These are phyloP conservation scores for Luidia sarsii DNA, from an alignment of 53 echinoderm and acorn worm species.

Conservation along the genomic window DNA sequence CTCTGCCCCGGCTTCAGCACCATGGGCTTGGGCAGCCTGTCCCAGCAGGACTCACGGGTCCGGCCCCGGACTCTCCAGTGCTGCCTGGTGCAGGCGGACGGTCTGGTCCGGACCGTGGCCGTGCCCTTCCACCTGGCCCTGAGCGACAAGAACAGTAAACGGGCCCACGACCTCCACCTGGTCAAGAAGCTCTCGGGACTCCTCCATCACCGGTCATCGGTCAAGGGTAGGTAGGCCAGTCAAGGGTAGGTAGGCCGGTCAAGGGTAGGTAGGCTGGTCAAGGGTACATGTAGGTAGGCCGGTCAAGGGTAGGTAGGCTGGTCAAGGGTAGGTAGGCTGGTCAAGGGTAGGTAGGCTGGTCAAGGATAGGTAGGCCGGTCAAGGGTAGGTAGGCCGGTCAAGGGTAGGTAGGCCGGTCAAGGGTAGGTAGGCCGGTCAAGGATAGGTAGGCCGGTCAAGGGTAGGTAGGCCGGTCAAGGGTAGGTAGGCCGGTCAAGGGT, in stretches of 20 bases:
- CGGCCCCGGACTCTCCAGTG: conserved; percentile 79
- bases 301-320: too few species aligned
- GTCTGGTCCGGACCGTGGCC: conserved; percentile 78
- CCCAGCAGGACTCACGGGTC: conserved; percentile 78
- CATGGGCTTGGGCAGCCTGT: conserved; percentile 84
- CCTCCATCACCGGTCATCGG: conserved; percentile 80
- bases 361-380: too few species aligned
- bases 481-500: too few species aligned
- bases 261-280: too few species aligned
- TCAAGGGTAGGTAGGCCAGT: conserved; percentile 80
- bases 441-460: too few species aligned
- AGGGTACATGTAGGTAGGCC: not conserved
- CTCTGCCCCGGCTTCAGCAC: conserved; percentile 88
- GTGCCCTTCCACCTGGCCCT: conserved; percentile 98
- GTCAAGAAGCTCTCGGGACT: conserved; percentile 96
- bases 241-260: too few species aligned
- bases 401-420: too few species aligned
- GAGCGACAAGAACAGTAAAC: conserved; percentile 98
- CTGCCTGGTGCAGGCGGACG: conserved; percentile 78
- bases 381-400: too few species aligned
- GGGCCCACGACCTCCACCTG: conserved; percentile 94
- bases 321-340: too few species aligned
- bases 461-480: too few species aligned
- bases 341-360: too few species aligned
- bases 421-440: too few species aligned